These are phyloP conservation scores for Myopa tessellatipennis DNA, from an alignment of 2,888 invertebrate species.

Conservation along the genomic window DNA sequence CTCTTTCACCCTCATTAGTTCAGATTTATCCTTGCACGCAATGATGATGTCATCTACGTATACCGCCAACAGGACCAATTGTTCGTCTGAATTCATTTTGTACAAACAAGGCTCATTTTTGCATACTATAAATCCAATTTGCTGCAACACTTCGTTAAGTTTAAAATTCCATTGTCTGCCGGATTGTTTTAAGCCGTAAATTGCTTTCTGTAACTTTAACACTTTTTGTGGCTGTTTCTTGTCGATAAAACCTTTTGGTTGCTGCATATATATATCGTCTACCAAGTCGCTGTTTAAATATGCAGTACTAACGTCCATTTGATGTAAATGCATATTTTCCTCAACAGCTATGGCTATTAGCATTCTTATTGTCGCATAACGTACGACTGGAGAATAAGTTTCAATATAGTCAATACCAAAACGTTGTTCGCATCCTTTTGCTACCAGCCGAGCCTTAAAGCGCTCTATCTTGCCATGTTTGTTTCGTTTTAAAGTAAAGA, in stretches of 20 bases:
- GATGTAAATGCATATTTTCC: constrained; percentile 34
- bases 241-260: constrained; percentile 40
- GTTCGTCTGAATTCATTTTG: constrained; percentile 10
- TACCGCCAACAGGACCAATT: constrained; percentile 29
- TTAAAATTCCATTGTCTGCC: constrained; percentile 46
- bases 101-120: constrained; percentile 44
- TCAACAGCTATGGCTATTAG: constrained; percentile 38
- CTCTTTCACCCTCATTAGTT: too few species aligned
- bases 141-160: constrained; percentile 40
- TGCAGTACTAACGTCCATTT: constrained; percentile 43
- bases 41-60: background rate
- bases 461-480: constrained; percentile 42
- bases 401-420: constrained; percentile 43
- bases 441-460: constrained; percentile 46
- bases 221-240: constrained; percentile 38
- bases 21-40: too few species aligned
- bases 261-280: constrained; percentile 29
- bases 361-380: constrained; percentile 35
- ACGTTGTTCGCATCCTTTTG: constrained; percentile 41
- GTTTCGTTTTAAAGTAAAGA: constrained; percentile 39
- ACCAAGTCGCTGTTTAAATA: constrained; percentile 45
- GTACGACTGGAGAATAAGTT: constrained; percentile 38
- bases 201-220: constrained; percentile 44
- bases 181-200: constrained; percentile 50
- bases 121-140: constrained; percentile 40